Evolutionary conservation across 2,797 vertebrate genomes (phyloP), one percentile per base, ranked within the genome.

Genomic region (Brachymystax lenok): DNA sequence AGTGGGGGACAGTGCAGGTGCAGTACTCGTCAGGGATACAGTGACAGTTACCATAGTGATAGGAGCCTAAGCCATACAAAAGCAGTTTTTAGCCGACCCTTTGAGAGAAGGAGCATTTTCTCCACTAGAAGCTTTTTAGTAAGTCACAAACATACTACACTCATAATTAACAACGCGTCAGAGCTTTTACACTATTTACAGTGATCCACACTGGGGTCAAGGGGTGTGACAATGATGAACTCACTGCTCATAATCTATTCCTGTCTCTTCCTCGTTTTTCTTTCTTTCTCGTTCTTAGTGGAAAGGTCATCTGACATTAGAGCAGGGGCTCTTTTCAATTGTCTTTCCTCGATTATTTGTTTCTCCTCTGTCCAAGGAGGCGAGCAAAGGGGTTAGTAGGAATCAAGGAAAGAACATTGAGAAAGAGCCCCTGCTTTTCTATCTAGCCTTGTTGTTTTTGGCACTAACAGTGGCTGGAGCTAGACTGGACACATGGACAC

Each of bases 121-220:
- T 90, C 84, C 79, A 83, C 84, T 86, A 88, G 80, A 91, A 92
- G 88, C 91, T 90, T 90, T 56, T 90, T 90, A 83, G 83, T 91
- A 91, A 91, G 88, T 93, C 92, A 94, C 91, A 92, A 92, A 80
- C 80, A 91, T 89, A 92, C 90, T 88, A 91, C 92, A 93, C 85
- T 88, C 81, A 91, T 91, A 92, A 93, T 87, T 79, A 90, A 91
- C 88, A 89, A 92, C 74, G 84, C 83, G 86, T 91, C 92, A 86
- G 87, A 92, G 92, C 90, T 92, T 91, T 73, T 92, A 92, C 87
- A 92, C 87, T 94, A 94, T 95, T 90, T 94, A 94, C 93, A 94
- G 88, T 85, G 85, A 87, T 90, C 89, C 89, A 88, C 86, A 74
- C 83, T 67, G 80, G 84, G 83, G 40, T 46, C 40, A 46, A 12